Base-by-base conservation (phyloP, 2,113 vertebrate genomes). In the Zootoca vivipara region DNA sequence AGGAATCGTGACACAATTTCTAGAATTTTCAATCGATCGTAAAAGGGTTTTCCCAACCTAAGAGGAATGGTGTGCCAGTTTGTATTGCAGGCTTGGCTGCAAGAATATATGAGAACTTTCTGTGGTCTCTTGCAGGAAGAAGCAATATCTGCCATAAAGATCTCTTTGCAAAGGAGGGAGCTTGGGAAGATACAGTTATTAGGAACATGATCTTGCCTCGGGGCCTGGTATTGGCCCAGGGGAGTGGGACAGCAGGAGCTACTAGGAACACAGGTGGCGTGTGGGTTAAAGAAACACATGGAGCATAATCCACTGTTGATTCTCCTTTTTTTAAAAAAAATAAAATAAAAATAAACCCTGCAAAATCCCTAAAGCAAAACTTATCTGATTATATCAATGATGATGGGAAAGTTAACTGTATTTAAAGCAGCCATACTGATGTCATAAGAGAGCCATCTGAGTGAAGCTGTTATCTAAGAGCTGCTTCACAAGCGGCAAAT, bases 261-360 rank as follows among this genome's bases (percentile, higher is more conserved):
- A 1, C 85, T 78, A 64, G 24, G 67, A 92, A 93, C 40, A 72
- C 65, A 89, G 80, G 52, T 5, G 42, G 87, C 86, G 13, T 81
- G 77, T 90, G 33, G 85, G 86, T 73, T 78, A 87, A 73, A 78
- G 46, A 62, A 62, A 56, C 0, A 70, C 56, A 75, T 82, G 88
- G 83, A 85, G 26, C 2, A 38, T 87, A 70, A 70, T 35, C 38
- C 8, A 58, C 28, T 82, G 1, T 72, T 30, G 74, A 58, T 82
- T 9, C 73, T 38, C 80, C 65, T 77, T 3, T 79, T 88, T 78
- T 75, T 85, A 73, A 92, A n/a, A n/a, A n/a, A n/a, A n/a, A 82
- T 81, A 64, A 62, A 62, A 62, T 18, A 62, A 58, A 58, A 13
- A 18, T 73, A 20, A 58, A 28, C 82, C 9, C 18, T 74, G 4